Evolutionary conservation across 2,797 vertebrate species (phyloP).

Genomic region (Ctenopoma kingsleyae): DNA sequence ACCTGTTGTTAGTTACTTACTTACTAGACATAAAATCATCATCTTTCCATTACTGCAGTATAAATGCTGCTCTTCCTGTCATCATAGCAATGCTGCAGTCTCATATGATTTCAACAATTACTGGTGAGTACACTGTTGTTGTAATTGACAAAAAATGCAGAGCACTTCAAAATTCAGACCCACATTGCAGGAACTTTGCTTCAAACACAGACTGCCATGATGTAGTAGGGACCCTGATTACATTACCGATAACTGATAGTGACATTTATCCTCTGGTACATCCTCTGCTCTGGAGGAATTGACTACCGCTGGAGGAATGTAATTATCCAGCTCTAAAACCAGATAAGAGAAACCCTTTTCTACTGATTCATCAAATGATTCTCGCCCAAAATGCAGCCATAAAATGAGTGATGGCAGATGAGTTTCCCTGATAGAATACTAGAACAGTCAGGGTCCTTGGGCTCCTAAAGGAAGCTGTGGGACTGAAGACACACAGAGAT

Average conservation of each 20-base stretch:
- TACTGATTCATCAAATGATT: slow-evolving; percentile 52
- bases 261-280: slow-evolving; percentile 58
- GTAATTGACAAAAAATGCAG: not conserved
- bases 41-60: too few relatives aligned
- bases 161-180: not conserved
- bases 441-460: slow-evolving; percentile 47
- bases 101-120: not conserved
- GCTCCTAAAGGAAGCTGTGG: slow-evolving; percentile 47
- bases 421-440: slow-evolving; percentile 41
- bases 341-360: slow-evolving; percentile 46
- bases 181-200: not conserved
- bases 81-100: too few relatives aligned
- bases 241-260: slow-evolving; percentile 49
- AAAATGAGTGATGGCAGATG: slow-evolving; percentile 28
- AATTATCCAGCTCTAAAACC: slow-evolving; percentile 41
- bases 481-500: slow-evolving; percentile 60
- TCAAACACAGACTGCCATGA: slow-evolving; percentile 10
- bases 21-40: too few relatives aligned
- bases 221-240: slow-evolving; percentile 37
- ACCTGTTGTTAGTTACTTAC: too few relatives aligned
- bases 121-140: not conserved
- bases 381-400: slow-evolving; percentile 33
- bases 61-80: too few relatives aligned
- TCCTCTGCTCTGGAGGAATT: slow-evolving; percentile 38
- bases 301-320: slow-evolving; percentile 37